A percentile compares a stretch with the other conserved stretches of the same genome.
Conservation (phyloP, 92 coral and sea anemone genomes). For the Parazoanthus atlanticus region DNA sequence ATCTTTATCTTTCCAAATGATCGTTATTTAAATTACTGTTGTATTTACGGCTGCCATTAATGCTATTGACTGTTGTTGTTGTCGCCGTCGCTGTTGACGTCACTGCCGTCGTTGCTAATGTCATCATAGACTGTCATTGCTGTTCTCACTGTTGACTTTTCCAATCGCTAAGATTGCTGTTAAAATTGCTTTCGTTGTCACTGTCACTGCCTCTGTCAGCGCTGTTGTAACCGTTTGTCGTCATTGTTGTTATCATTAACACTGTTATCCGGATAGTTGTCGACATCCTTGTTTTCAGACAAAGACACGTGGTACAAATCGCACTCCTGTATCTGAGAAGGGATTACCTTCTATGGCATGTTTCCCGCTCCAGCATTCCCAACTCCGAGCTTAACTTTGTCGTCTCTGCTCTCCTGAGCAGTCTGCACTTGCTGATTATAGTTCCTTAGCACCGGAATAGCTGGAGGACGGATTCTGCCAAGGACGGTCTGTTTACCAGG, state of each 20-base stretch:
- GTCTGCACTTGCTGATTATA: slow-evolving; percentile 7
- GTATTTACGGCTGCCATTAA: not conserved
- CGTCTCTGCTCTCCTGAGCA: not conserved
- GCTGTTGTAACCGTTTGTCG: not conserved
- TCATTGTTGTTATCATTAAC: not conserved
- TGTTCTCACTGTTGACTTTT: not conserved
- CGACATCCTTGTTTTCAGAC: not conserved
- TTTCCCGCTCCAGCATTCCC: slow-evolving; percentile 90
- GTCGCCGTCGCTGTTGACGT: too few relatives aligned
- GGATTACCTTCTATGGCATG: slow-evolving; percentile 51
- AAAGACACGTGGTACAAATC: not conserved
- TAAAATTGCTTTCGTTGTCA: not conserved
- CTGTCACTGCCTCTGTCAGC: too few relatives aligned
- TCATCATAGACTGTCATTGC: not conserved
- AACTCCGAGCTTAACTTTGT: slow-evolving; percentile 66
- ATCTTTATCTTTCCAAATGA: too few relatives aligned
- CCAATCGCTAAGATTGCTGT: not conserved
- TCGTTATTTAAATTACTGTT: not conserved
- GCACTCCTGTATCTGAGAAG: not conserved
- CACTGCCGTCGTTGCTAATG: not conserved
- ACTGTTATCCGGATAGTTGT: not conserved
- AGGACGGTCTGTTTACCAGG: not conserved
- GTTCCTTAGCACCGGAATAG: slow-evolving; percentile 11
- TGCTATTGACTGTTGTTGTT: not conserved
- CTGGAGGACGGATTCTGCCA: slow-evolving; percentile 22